Percentiles rank a stretch among this genome's conserved stretches.
Evolutionary conservation across 2,113 vertebrate species (phyloP).

Genomic region (Apistogramma diplotaenia): DNA sequence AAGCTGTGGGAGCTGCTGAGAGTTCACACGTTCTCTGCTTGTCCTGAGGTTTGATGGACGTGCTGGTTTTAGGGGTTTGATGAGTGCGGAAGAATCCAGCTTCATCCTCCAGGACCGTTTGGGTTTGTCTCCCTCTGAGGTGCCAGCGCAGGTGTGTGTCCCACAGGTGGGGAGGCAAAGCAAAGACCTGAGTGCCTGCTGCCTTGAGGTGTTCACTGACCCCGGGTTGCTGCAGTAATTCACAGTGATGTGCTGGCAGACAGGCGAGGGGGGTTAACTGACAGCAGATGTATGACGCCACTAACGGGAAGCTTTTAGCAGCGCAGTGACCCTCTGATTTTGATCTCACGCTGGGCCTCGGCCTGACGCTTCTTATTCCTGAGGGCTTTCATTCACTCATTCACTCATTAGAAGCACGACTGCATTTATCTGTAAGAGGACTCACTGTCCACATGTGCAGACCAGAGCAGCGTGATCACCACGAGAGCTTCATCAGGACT

Average conservation of each 20-base stretch:
- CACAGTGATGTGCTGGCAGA: background rate
- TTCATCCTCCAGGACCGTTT: background rate
- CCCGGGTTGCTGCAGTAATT: background rate
- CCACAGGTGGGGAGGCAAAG: background rate
- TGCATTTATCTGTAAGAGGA: background rate
- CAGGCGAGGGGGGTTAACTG: background rate
- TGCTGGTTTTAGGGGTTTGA: background rate
- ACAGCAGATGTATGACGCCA: conserved; percentile 8
- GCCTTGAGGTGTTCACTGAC: background rate
- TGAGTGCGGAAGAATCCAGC: background rate
- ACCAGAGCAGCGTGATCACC: background rate
- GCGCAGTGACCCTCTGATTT: conserved; percentile 10
- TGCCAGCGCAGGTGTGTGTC: background rate
- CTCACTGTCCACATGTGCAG: background rate
- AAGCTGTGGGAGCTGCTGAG: too few species aligned
- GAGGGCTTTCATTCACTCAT: background rate
- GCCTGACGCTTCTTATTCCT: background rate
- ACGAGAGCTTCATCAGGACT: background rate
- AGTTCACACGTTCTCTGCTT: background rate
- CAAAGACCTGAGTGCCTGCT: background rate
- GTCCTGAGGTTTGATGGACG: background rate
- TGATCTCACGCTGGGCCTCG: background rate
- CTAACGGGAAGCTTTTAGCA: conserved; percentile 21
- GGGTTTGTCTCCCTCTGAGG: background rate
- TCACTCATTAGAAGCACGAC: background rate